Evolutionary conservation across 2,113 vertebrate species (phyloP), one percentile per base, ranked within the genome.

Genomic region (Triplophysa dalaica): DNA sequence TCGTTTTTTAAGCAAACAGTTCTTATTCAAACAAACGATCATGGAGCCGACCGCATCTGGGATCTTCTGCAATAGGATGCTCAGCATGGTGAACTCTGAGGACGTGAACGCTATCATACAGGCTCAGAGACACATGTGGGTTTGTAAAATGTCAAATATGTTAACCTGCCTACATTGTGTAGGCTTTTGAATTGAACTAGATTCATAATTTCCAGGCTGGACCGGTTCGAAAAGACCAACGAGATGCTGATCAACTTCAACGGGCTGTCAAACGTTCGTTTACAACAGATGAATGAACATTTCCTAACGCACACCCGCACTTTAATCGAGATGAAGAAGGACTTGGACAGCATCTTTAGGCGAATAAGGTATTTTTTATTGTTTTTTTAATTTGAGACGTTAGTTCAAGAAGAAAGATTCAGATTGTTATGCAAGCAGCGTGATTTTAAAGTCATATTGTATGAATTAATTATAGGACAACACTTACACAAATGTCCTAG

Each of bases 211-310:
- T 3, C 65, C 84, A 99, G 98, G 98, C 80, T 99, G 45, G 97
- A 98, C 83, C 96, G 97, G 0, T 99, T 99, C 21, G 98, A 99
- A 89, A 99, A 99, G 88, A 99, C 98, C 63, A 99, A 99, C 0
- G 97, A 99, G 89, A 99, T 99, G 98, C 91, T 99, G 33, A 93
- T 98, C 77, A 99, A 99, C 85, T 99, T 99, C 82, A 99, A 99
- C 70, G 95, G 94, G 58, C 91, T 99, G 76, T 99, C 98, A 0
- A 95, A 90, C 0, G 90, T 94, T 7, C 91, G 98, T 43, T 92
- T 98, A 86, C 96, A 98, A 85, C 97, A 98, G 90, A 99, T 99
- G 97, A 96, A 88, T 0, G 98, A 99, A 62, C 94, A 94, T 7
- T 99, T 98, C 87, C 70, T 94, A 70, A 94, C 95, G 70, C 98